Evolutionary conservation across 2,888 invertebrate species (phyloP), one percentile per base, ranked within the genome.

Genomic region (Eucera pruinosa): DNA sequence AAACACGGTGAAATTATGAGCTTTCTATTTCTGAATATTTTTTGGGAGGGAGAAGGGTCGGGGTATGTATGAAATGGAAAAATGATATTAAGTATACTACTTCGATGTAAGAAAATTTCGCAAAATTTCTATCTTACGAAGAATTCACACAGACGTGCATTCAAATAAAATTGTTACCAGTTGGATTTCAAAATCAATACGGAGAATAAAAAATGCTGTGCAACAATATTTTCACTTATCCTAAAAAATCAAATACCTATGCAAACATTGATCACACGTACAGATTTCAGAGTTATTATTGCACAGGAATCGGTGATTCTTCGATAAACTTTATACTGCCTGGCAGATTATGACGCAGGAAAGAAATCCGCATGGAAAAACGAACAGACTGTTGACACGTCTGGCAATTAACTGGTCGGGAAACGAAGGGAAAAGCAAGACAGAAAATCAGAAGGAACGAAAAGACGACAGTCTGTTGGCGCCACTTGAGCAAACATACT

Each of bases 401-500:
- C 36, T 41, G 39, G 65, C 54, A 60, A 73, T 73, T 65, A 75
- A 73, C 58, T 47, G 45, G 45, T 65, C 45, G 61, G 5, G 36
- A n/a, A 48, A 41, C 20, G 45, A 15, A 9, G 18, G 33, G 45
- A 20, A 25, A 36, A 27, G 57, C 43, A 55, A 64, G 48, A 66
- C 9, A 55, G 57, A 20, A 41, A 75, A 55, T 64, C 62, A 47
- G 65, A 69, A 61, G 50, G 57, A 61, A 47, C 25, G 72, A 78
- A 67, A 73, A 27, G 74, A 80, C 57, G 64, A 70, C 30, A 20
- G 52, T 62, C 74, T 68, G 55, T 68, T 76, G 89, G 89, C 87
- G 88, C 89, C 89, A 87, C 81, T 81, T 80, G 81, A 69, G 73
- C 85, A 86, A 88, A 88, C 87, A 86, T 83, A 62, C 78, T 84